Evolutionary conservation across 2,113 vertebrate species (phyloP).

Genomic region (Phalacrocorax brasilianus): DNA sequence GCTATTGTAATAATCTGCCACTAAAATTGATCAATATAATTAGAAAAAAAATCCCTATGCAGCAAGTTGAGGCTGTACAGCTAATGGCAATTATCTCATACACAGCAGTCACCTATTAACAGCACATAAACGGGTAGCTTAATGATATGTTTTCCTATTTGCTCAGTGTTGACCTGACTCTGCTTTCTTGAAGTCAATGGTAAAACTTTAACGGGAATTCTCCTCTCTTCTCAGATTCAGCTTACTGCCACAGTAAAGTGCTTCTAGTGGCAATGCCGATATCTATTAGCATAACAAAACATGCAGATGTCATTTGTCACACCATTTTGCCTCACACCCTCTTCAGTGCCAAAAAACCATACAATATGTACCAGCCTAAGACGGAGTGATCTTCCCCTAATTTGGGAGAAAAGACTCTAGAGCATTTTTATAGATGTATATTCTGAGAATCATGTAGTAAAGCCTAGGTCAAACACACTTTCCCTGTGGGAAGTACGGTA

Average conservation of each 20-base stretch:
- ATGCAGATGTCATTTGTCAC: background rate
- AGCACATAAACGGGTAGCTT: background rate
- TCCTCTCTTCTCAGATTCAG: background rate
- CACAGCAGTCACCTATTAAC: background rate
- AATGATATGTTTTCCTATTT: background rate
- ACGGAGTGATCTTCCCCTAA: background rate
- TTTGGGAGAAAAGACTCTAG: background rate
- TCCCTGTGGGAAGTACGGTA: background rate
- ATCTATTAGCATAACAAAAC: background rate
- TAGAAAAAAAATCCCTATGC: background rate
- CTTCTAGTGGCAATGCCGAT: background rate
- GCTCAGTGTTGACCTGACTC: background rate
- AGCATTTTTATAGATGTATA: background rate
- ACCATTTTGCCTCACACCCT: background rate
- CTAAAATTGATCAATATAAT: background rate
- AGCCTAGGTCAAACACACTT: background rate
- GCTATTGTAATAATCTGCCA: background rate
- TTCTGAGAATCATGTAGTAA: background rate
- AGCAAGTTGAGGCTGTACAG: background rate
- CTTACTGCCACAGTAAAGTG: background rate
- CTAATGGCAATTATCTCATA: background rate
- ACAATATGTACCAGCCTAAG: background rate
- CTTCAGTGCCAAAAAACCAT: background rate
- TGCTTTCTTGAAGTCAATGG: background rate
- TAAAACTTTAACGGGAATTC: background rate